Evolutionary conservation across 2,888 invertebrate genomes (phyloP), one percentile per base, ranked within the genome.

Genomic region (Pseudanteris insignis): DNA sequence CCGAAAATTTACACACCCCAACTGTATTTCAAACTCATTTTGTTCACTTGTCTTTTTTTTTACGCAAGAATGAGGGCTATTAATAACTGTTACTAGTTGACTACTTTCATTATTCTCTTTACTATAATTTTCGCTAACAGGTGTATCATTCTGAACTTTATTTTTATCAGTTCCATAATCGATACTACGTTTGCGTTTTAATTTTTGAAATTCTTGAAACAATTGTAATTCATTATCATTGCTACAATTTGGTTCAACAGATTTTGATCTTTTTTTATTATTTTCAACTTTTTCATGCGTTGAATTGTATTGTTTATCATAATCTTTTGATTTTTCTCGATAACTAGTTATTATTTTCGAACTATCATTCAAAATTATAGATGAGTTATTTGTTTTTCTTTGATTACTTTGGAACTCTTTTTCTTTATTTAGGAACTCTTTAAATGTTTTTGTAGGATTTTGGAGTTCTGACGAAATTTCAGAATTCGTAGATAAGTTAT

Each of bases 1-100:
- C n/a, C 72, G 70, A 1, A 76, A 58, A 51, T 77, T 76, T 1
- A 77, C 70, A 24, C 76, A 76, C 0, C 70, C 65, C 7, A 78
- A 66, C 41, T 78, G 71, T 40, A 78, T 74, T 25, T 75, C 74
- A 6, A 75, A 68, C 14, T 77, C 75, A 10, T 70, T 66, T 5
- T 46, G 38, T 10, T 8, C n/a, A 10, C 36, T 53, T 1, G 9
- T 7, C 15, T 25, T 8, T 2, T 25, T 32, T 25, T 33, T 40
- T 28, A 34, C 48, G 1, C 6, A n/a, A 0, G 28, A 30, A 18
- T 37, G 41, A 6, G 48, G 28, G n/a, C 18, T 5, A 5, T 33
- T 10, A 2, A 43, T 13, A 6, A 40, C 37, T 3, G 40, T 15
- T 2, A 14, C 7, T 10, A n/a, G 25, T 14, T 38, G 47, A 12